phyloP scores from a whole-genome alignment of 2,888 invertebrate genomes.

The Lissocephala sabroskyi region DNA sequence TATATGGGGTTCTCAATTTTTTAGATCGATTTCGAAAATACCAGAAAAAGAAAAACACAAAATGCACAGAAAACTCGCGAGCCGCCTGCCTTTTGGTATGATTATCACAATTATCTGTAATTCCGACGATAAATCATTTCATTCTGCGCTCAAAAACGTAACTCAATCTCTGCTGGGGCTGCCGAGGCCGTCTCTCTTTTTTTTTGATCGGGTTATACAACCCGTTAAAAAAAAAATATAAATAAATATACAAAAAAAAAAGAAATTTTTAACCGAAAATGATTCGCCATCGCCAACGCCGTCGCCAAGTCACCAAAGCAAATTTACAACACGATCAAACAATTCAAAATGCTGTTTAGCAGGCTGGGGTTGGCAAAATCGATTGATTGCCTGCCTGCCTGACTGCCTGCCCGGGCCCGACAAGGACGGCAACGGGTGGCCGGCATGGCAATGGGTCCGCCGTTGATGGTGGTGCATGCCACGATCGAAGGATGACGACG shows the following conservation, averaged over 20 bases:
- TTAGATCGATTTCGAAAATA: slow-evolving; percentile 9
- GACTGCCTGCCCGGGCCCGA: not conserved
- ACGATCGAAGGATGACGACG: not conserved
- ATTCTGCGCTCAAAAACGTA: slow-evolving; percentile 49
- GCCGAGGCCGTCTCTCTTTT: slow-evolving; percentile 12
- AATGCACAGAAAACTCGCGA: slow-evolving; percentile 5
- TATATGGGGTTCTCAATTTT: slow-evolving; percentile 3
- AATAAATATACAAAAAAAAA: slow-evolving; percentile 25
- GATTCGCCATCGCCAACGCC: not conserved
- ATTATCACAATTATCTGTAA: slow-evolving; percentile 70
- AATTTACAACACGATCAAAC: slow-evolving; percentile 60
- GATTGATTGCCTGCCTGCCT: slow-evolving; percentile 23
- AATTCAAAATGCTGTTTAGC: slow-evolving; percentile 37
- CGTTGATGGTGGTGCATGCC: not conserved
- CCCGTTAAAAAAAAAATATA: slow-evolving; percentile 36
- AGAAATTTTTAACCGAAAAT: not conserved
- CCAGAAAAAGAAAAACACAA: slow-evolving; percentile 1
- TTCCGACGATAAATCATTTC: slow-evolving; percentile 69
- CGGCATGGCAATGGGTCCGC: too few relatives aligned
- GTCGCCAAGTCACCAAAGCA: slow-evolving; percentile 20
- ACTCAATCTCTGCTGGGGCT: slow-evolving; percentile 15
- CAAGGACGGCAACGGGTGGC: not conserved
- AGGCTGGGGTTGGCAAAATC: too few relatives aligned
- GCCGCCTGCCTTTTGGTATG: slow-evolving; percentile 53
- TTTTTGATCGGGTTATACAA: slow-evolving; percentile 42